Conservation (phyloP, 2,888 invertebrate genomes). For the Eueremaeus valkanovi region DNA sequence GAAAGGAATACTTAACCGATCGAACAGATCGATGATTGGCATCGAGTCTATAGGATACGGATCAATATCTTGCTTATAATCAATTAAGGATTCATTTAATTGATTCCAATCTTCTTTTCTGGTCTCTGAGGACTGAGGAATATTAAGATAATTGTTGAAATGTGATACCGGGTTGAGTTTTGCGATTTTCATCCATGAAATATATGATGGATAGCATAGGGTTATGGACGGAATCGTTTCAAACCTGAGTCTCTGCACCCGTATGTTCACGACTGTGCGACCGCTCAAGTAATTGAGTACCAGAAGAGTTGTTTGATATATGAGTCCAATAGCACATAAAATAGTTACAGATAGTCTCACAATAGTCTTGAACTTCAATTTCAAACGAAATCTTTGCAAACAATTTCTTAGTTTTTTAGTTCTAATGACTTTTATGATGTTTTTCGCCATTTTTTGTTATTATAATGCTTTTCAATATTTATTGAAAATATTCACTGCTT, state of each 20-base stretch:
- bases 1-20: background rate
- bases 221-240: background rate
- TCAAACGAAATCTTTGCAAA: too few species aligned
- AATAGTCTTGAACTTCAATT: too few species aligned
- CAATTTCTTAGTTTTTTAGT: too few species aligned
- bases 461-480: too few species aligned
- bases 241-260: background rate
- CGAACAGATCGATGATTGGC: background rate
- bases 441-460: too few species aligned
- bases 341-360: background rate
- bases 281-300: background rate
- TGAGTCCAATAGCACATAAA: background rate
- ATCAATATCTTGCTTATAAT: too few species aligned
- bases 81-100: too few species aligned
- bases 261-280: background rate
- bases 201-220: background rate
- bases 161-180: background rate
- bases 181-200: background rate
- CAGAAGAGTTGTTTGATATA: background rate
- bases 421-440: too few species aligned
- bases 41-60: background rate
- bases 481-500: too few species aligned
- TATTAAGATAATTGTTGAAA: too few species aligned
- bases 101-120: too few species aligned
- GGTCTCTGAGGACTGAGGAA: too few species aligned